These are phyloP conservation scores for Benthosema pterotum DNA, from an alignment of 2,797 vertebrate species.

Conservation along the genomic window DNA sequence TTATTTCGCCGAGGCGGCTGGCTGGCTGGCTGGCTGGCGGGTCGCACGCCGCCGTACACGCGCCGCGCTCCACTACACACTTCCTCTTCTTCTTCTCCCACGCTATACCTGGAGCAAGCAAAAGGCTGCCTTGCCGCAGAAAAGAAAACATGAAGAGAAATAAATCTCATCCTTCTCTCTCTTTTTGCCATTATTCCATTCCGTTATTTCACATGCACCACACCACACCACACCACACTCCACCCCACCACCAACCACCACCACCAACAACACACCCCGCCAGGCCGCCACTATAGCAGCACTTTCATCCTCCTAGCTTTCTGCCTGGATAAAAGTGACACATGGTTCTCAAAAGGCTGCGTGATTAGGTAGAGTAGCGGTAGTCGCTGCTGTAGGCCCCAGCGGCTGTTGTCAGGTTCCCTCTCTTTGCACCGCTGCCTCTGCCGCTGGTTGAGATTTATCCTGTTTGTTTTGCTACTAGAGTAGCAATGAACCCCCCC, in stretches of 20 bases:
- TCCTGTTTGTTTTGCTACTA: slow-evolving; percentile 75
- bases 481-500: slow-evolving; percentile 51
- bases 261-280: too few relatives aligned
- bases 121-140: slow-evolving; percentile 1
- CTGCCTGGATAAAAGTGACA: slow-evolving; percentile 58
- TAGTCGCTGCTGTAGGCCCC: slow-evolving; percentile 57
- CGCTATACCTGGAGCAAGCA: slow-evolving; percentile 24
- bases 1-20: slow-evolving; percentile 26
- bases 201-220: slow-evolving; percentile 33
- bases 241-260: too few relatives aligned
- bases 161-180: slow-evolving; percentile 5
- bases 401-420: slow-evolving; percentile 69
- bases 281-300: too few relatives aligned
- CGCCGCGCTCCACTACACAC: slow-evolving; percentile 6
- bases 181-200: too few relatives aligned
- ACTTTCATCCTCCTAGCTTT: slow-evolving; percentile 34
- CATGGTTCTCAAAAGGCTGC: slow-evolving; percentile 61
- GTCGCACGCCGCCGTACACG: too few relatives aligned
- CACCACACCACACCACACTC: background rate
- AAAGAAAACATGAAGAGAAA: slow-evolving; percentile 6
- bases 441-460: slow-evolving; percentile 69
- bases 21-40: too few relatives aligned
- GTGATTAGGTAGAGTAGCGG: slow-evolving; percentile 71
- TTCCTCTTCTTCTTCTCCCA: too few relatives aligned
- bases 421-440: slow-evolving; percentile 70